These are phyloP conservation scores for Bombus soroeensis DNA, from an alignment of 1,140 invertebrate genomes.

Conservation along the genomic window DNA sequence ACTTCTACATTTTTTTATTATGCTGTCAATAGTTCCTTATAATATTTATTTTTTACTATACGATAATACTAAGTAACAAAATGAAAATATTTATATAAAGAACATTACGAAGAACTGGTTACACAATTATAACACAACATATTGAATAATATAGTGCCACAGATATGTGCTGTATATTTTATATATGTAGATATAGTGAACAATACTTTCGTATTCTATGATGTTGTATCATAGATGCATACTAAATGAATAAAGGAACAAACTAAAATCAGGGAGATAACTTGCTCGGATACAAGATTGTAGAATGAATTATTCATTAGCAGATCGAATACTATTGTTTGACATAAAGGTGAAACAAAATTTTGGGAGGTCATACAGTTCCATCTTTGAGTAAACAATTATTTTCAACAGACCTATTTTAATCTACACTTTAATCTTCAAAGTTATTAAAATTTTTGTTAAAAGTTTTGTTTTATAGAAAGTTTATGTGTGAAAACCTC, in stretches of 20 bases:
- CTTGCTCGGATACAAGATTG: conserved; percentile 41
- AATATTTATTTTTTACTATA: background rate
- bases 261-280: conserved; percentile 52
- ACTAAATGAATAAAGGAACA: conserved; percentile 41
- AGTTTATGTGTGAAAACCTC: background rate
- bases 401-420: background rate
- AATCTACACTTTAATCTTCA: background rate
- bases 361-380: background rate
- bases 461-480: conserved; percentile 15
- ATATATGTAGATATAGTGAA: background rate
- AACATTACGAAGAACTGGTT: background rate
- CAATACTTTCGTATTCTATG: conserved; percentile 4
- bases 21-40: conserved; percentile 7
- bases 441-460: background rate
- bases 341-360: conserved; percentile 2
- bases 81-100: background rate
- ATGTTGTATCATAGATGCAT: conserved; percentile 32
- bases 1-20: conserved; percentile 6
- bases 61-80: background rate
- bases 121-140: background rate
- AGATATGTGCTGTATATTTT: background rate
- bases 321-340: conserved; percentile 34
- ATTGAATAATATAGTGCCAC: background rate
- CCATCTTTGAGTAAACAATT: background rate
- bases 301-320: conserved; percentile 59